phyloP scores from a whole-genome alignment of 2,113 vertebrate genomes.

The Conger conger region DNA sequence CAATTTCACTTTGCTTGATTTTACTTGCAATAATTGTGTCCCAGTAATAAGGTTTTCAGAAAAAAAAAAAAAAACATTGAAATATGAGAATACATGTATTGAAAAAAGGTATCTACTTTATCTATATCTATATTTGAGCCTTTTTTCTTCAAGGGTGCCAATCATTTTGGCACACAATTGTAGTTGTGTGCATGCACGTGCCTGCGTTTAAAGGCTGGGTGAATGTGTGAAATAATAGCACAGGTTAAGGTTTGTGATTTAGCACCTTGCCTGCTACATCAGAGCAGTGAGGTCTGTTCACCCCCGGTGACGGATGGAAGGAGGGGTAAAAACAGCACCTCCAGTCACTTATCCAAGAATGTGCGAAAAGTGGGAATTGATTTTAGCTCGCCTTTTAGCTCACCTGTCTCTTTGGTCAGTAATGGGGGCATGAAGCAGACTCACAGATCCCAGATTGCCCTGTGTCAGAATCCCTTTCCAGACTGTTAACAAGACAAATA shows the following conservation, averaged over 20 bases:
- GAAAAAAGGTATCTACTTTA: too few relatives aligned
- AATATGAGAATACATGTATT: too few relatives aligned
- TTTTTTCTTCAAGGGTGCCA: too few relatives aligned
- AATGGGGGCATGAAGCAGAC: not conserved
- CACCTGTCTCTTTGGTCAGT: not conserved
- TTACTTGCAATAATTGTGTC: too few relatives aligned
- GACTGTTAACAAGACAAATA: not conserved
- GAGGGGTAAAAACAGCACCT: not conserved
- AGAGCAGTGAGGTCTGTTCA: not conserved
- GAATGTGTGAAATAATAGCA: not conserved
- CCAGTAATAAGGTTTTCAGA: too few relatives aligned
- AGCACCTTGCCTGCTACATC: not conserved
- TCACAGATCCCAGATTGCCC: not conserved
- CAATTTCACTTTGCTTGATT: too few relatives aligned
- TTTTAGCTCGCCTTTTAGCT: not conserved
- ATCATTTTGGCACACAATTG: not conserved
- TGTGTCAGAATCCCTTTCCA: not conserved
- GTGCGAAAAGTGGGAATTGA: slow-evolving; percentile 13
- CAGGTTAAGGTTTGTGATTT: not conserved
- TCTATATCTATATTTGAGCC: too few relatives aligned
- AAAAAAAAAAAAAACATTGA: too few relatives aligned
- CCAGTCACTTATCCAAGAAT: not conserved
- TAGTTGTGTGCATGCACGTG: not conserved
- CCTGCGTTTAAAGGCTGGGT: not conserved
- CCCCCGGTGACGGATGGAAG: not conserved